Evolutionary conservation across 2,113 vertebrate species (phyloP).

Genomic region (Leucosticte australis): DNA sequence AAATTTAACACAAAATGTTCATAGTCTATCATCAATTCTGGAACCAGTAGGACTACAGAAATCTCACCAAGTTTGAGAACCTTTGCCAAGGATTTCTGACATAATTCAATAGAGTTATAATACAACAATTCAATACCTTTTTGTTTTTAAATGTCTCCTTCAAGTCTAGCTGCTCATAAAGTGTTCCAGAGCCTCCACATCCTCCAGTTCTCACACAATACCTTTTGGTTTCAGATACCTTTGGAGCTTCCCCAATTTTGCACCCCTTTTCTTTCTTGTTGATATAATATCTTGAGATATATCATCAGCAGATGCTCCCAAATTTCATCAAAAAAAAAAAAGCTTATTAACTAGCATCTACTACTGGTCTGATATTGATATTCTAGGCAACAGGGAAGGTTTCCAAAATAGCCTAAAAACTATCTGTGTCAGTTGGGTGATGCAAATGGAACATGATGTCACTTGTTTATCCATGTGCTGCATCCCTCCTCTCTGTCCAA

Average conservation of each 20-base stretch:
- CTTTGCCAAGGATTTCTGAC: not conserved
- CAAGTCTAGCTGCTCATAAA: not conserved
- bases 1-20: not conserved
- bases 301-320: accelerated
- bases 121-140: not conserved
- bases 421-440: not conserved
- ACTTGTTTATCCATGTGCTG: accelerated
- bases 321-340: not conserved
- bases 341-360: not conserved
- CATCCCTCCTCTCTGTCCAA: not conserved
- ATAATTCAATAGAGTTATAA: not conserved
- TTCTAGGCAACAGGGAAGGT: not conserved
- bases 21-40: not conserved
- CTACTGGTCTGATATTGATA: not conserved
- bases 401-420: not conserved
- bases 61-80: not conserved
- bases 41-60: not conserved
- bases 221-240: not conserved
- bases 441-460: not conserved
- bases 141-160: not conserved
- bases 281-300: not conserved
- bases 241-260: accelerated
- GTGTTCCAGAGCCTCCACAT: not conserved
- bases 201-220: not conserved
- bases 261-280: not conserved